Base-by-base conservation (phyloP, 2,797 vertebrate species). In the Borostomias antarcticus region DNA sequence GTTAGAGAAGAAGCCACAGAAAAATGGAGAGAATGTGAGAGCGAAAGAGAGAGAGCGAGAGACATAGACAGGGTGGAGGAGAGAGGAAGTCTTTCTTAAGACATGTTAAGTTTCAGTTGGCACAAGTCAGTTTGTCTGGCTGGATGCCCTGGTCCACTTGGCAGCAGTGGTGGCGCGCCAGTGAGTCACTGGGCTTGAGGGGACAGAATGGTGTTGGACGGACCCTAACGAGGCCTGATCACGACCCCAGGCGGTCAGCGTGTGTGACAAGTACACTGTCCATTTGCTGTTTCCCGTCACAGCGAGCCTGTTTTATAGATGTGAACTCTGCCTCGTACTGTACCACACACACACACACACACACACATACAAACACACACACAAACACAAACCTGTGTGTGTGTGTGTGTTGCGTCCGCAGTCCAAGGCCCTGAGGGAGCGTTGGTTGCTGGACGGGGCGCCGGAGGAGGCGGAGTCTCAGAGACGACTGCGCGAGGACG, bases 381-480 rank as follows among this genome's bases (percentile, higher is more conserved):
- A 51, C 45, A 47, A 17, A 23, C 48, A 23, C 48, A 25, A 7
- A 15, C 35, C 57, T 28, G 10, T 32, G 10, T 52, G 2, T 60
- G 3, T 1, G 5, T 64, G 23, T 72, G 35, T 74, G n/a, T n/a
- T n/a, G n/a, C n/a, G n/a, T n/a, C n/a, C n/a, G 32, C 75, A 98
- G 97, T 97, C 95, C 40, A 98, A 98, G 92, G 91, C 95, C 0
- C 82, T 98, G 85, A 90, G 97, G 74, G 97, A 98, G 77, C 93
- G 95, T 78, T 98, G 97, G 97, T 92, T 98, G 86, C 85, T 98
- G 82, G 96, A 97, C 56, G 96, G 96, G 1, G 94, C 96, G 0
- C 95, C 94, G 0, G 93, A 95, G 32, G 97, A 96, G 29, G 95
- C 95, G 0, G 94, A 96, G 81, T 95, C 93, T 62, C 92, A 93